Evolutionary conservation across 2,797 vertebrate genomes (phyloP).

Genomic region (Myiothlypis chrysogaster): DNA sequence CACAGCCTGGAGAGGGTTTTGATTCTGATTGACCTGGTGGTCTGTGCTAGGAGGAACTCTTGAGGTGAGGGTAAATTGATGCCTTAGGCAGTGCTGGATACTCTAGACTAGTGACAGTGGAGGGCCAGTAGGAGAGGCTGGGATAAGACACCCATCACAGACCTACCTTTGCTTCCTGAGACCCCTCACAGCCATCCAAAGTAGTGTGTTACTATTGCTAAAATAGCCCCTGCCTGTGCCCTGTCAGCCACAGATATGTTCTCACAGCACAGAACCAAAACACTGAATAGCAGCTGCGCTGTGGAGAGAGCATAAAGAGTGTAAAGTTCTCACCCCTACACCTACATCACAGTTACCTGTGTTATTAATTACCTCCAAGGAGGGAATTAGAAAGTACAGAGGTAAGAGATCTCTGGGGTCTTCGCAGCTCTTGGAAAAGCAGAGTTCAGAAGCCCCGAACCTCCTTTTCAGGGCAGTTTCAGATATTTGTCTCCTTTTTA

Average conservation of each 20-base stretch:
- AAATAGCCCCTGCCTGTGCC: background rate
- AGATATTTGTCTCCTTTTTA: background rate
- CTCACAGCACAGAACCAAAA: background rate
- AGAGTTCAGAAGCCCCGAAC: background rate
- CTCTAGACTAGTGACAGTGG: background rate
- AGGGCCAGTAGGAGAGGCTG: background rate
- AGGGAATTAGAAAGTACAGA: background rate
- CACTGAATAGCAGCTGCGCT: background rate
- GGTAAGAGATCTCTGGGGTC: background rate
- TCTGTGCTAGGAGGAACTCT: background rate
- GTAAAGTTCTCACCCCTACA: background rate
- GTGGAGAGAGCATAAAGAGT: background rate
- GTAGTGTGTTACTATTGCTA: background rate
- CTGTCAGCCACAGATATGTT: accelerated
- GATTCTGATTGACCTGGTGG: background rate
- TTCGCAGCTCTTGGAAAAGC: background rate
- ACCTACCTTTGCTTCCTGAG: background rate
- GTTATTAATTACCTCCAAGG: background rate
- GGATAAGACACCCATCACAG: background rate
- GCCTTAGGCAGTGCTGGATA: background rate
- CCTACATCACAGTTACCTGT: accelerated
- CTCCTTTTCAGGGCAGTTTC: background rate
- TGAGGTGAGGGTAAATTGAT: background rate
- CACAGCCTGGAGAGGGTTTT: background rate
- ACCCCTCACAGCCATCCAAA: background rate